Evolutionary conservation across 2,113 vertebrate species (phyloP), one percentile per base, ranked within the genome.

Genomic region (Eurystomus gularis): DNA sequence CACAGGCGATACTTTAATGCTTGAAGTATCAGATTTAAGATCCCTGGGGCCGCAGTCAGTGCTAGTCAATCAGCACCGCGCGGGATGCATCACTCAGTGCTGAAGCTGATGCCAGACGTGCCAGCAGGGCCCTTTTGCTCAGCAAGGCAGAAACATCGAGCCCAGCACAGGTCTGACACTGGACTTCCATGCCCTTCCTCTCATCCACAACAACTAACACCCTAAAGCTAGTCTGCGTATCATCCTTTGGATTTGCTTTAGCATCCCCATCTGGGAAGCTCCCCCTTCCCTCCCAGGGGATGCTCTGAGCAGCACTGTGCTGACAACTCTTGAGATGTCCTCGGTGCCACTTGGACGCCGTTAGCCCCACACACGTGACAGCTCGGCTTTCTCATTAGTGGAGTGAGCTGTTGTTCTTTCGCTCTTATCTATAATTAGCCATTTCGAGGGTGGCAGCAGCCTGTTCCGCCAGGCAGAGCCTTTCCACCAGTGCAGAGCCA

Each of bases 401-500:
- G 77, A 37, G 49, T 9, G 52, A 96, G 5, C 70, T 39, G 57
- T 23, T 66, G 69, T 70, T 90, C 81, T 46, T 72, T 42, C 2
- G 1, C 37, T 73, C n/a, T 89, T 85, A 62, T 60, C 92, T 96
- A 76, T 87, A 94, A 94, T 95, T 92, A 96, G 79, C n/a, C 35
- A n/a, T 92, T 81, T 44, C 5, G 82, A 92, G 80, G 69, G 69
- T 76, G 76, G 82, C 61, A 80, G 85, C 68, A 86, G 76, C 76
- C 57, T 70, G 69, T 35, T 93, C 15, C 2, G 0, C n/a, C 89
- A 80, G 66, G 89, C 52, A 37, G 51, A 51, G 82, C 52, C 60
- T 75, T 66, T 2, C 65, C 5, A 4, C 44, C 8, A 93, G 61
- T 1, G 0, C 64, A 18, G 77, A 71, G 73, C 52, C 87, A 61